phyloP scores from a whole-genome alignment of 2,888 invertebrate species.

The Helleia helle region DNA sequence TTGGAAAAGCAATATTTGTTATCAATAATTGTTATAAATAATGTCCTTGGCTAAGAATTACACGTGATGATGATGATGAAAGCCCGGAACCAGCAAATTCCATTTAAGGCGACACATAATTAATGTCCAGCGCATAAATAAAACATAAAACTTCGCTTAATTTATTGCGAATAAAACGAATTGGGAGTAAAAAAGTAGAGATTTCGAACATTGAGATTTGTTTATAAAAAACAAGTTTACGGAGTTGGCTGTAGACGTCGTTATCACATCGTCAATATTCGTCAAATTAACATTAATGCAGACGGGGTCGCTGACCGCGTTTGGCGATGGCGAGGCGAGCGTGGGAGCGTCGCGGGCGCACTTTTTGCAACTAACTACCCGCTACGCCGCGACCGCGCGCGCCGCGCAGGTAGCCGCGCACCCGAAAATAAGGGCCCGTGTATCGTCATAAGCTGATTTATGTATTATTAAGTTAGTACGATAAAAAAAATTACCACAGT shows the following conservation, averaged over 20 bases:
- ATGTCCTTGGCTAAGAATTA: too few relatives aligned
- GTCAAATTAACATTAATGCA: constrained; percentile 63
- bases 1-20: too few relatives aligned
- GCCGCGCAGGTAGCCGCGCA: constrained; percentile 28
- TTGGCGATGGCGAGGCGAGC: constrained; percentile 42
- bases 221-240: constrained; percentile 24
- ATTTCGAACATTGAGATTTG: constrained; percentile 15
- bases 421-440: constrained; percentile 19
- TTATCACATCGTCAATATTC: constrained; percentile 41
- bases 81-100: too few relatives aligned
- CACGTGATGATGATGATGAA: too few relatives aligned
- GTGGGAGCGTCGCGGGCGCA: constrained; percentile 52
- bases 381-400: constrained; percentile 24
- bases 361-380: constrained; percentile 55
- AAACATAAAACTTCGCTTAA: background rate
- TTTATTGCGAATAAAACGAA: background rate
- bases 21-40: too few relatives aligned
- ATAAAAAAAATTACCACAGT: too few relatives aligned
- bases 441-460: constrained; percentile 12
- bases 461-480: too few relatives aligned
- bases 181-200: background rate
- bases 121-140: too few relatives aligned
- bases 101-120: too few relatives aligned
- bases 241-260: constrained; percentile 24
- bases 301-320: constrained; percentile 44